Percentiles rank a stretch among this genome's conserved stretches.
Conservation (phyloP, 1,140 invertebrate genomes). For the Parapsyche elsis region DNA sequence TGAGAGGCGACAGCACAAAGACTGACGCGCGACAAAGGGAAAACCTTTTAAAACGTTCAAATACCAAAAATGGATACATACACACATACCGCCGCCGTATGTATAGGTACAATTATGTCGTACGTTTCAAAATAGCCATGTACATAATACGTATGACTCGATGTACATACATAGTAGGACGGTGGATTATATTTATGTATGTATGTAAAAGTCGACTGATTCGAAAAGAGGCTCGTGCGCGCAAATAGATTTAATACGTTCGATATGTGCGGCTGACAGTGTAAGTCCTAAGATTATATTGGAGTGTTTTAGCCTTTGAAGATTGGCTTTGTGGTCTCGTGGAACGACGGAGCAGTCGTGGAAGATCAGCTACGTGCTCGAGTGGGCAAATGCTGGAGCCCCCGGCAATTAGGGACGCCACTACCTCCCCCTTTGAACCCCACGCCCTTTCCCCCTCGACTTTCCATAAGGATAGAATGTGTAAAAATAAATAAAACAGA, state of each 20-base stretch:
- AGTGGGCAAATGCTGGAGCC: conserved; percentile 30
- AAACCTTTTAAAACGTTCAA: conserved; percentile 44
- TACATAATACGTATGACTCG: too few species aligned
- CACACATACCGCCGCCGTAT: background rate
- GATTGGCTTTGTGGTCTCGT: conserved; percentile 32
- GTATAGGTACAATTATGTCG: background rate
- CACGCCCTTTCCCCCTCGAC: background rate
- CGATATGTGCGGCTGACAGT: background rate
- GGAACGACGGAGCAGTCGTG: background rate
- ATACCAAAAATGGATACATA: conserved; percentile 23
- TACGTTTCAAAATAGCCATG: background rate
- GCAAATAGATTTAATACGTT: background rate
- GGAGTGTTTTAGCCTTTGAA: conserved; percentile 14
- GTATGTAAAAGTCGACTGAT: background rate
- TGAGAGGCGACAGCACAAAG: conserved; percentile 32
- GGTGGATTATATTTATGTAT: too few species aligned
- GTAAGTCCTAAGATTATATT: background rate
- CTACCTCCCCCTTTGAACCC: background rate
- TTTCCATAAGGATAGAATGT: background rate
- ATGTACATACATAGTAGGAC: too few species aligned
- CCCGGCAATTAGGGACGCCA: conserved; percentile 37
- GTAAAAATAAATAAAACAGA: background rate
- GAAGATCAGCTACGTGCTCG: conserved; percentile 49
- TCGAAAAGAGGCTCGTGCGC: background rate
- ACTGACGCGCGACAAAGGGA: conserved; percentile 28